A percentile compares a stretch with the other conserved stretches of the same genome.
Evolutionary conservation across 1,140 invertebrate genomes (phyloP).

Genomic region (Berghia stephanieae): DNA sequence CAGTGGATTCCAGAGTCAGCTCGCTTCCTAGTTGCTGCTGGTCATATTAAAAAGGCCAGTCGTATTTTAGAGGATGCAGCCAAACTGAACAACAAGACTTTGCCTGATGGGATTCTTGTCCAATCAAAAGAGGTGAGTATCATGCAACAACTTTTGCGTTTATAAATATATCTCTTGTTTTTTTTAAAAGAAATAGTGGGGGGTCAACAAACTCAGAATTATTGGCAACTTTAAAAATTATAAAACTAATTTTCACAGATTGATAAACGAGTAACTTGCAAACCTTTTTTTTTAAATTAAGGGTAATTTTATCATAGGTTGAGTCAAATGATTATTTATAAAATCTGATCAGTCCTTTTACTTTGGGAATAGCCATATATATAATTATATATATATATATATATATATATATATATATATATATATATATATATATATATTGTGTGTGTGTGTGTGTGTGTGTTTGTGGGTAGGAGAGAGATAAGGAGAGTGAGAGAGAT

Average conservation of each 20-base stretch:
- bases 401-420: neutral
- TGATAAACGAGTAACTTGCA: no score
- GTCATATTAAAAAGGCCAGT: slow-evolving; percentile 4
- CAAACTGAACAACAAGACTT: slow-evolving; percentile 4
- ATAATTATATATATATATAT: neutral
- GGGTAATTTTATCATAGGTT: no score
- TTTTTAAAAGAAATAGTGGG: no score
- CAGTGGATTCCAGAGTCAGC: slow-evolving; percentile 26
- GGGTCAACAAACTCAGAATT: no score
- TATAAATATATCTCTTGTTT: no score
- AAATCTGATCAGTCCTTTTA: neutral
- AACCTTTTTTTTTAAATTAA: no score
- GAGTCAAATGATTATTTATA: neutral
- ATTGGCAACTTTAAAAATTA: neutral
- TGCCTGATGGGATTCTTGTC: slow-evolving; percentile 14
- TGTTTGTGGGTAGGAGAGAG: no score
- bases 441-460: no score
- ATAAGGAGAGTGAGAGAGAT: no score
- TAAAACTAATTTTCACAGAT: slow-evolving; percentile 1
- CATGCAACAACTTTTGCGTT: no score
- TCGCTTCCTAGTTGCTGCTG: slow-evolving; percentile 21
- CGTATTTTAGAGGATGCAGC: slow-evolving; percentile 18
- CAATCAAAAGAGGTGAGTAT: neutral
- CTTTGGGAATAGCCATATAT: neutral
- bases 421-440: no score